Conservation (phyloP, 2,113 vertebrate species). For the Phrynosoma platyrhinos region DNA sequence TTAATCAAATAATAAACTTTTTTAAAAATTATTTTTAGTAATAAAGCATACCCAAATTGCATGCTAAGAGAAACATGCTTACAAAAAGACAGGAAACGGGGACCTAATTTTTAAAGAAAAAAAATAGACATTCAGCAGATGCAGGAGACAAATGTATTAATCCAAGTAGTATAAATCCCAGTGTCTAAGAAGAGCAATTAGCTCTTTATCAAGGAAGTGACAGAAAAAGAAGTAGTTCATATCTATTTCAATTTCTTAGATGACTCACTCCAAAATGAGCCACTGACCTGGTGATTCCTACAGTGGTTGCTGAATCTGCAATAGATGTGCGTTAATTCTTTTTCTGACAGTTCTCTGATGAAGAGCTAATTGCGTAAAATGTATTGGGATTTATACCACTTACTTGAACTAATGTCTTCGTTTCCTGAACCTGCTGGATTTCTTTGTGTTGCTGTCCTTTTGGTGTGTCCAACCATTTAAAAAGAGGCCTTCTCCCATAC, state of each 20-base stretch:
- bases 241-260: constrained; percentile 29
- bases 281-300: constrained; percentile 7
- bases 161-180: not conserved
- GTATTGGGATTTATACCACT: not conserved
- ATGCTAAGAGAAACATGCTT: not conserved
- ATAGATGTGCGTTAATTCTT: not conserved
- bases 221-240: constrained; percentile 9
- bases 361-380: constrained; percentile 17
- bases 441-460: not conserved
- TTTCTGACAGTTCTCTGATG: constrained; percentile 17
- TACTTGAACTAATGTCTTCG: not conserved
- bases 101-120: not conserved
- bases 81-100: not conserved
- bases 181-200: constrained; percentile 9
- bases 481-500: not conserved
- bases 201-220: constrained; percentile 22
- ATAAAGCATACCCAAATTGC: not conserved
- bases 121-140: not conserved
- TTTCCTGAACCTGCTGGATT: not conserved
- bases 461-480: not conserved
- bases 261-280: constrained; percentile 3
- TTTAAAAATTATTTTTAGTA: not conserved
- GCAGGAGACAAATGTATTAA: not conserved
- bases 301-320: not conserved
- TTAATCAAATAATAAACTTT: too few relatives aligned